Evolutionary conservation across 2,797 vertebrate species (phyloP), one percentile per base, ranked within the genome.

Genomic region (Pelodytes ibericus): DNA sequence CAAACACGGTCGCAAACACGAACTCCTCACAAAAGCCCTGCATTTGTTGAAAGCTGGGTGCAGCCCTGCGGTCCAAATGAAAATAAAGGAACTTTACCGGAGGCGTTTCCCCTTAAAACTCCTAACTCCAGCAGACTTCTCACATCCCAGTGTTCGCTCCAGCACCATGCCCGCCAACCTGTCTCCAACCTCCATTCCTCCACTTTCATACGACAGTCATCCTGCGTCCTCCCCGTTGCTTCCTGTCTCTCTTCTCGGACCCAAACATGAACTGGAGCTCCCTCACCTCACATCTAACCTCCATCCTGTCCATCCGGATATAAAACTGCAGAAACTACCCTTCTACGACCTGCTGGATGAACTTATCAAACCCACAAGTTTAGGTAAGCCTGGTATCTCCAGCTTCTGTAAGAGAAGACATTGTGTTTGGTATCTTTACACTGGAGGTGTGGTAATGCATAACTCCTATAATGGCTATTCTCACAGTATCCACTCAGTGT

Each of bases 1-100:
- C 92, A 99, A 99, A 85, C 97, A 98, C 90, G 97, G 97, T 64
- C 95, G 97, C 81, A 99, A 99, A 89, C 97, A 99, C 81, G 97
- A 99, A 94, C 95, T 99, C 72, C 91, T 99, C 77, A 99, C 96
- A 62, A 98, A 98, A 91, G 97, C 97, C 2, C 89, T 99, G 81
- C 96, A 99, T 78, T 89, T 99, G 87, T 89, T 99, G 82, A 99
- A 98, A 89, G 91, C 93, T 16, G 97, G 96, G 92, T 99, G 96
- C 90, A 99, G 95, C 83, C 96, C 96, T 16, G 97, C 97, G 27
- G 94, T 99, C 26, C 96, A 98, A 86, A 96, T 99, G 95, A 99
- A 99, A 92, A 93, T 99, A 89, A 98, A 99, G 89, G 97, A 99
- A 92, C 95, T 99, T 70, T 99, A 99, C 86, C 89, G 97, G 83